Percentiles rank a stretch among this genome's conserved stretches.
Evolutionary conservation across 1,140 invertebrate species (phyloP).

Genomic region (Metaphire vulgaris): DNA sequence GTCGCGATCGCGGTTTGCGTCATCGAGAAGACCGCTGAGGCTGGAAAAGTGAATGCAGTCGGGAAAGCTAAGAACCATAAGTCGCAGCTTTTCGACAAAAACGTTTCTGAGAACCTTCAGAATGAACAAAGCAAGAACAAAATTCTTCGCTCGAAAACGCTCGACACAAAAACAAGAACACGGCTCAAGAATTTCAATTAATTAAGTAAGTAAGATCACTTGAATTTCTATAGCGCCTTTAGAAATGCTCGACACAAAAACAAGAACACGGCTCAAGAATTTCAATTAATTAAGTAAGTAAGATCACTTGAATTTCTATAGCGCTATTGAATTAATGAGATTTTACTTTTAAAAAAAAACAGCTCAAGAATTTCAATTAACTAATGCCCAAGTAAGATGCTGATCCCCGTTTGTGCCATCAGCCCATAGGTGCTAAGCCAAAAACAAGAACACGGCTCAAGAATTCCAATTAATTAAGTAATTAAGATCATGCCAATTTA

Average conservation of each 20-base stretch:
- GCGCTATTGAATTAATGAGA: too few relatives aligned
- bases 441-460: neutral
- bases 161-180: neutral
- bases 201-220: too few relatives aligned
- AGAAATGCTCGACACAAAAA: neutral
- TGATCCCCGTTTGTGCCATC: too few relatives aligned
- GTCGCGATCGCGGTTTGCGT: slow-evolving; percentile 74
- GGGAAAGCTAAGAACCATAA: slow-evolving; percentile 61
- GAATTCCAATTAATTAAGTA: neutral
- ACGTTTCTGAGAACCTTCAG: slow-evolving; percentile 63
- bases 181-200: neutral
- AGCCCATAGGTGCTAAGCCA: neutral
- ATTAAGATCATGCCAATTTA: too few relatives aligned
- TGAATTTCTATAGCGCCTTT: too few relatives aligned
- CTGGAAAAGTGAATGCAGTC: slow-evolving; percentile 60
- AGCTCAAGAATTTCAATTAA: too few relatives aligned
- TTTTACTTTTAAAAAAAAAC: too few relatives aligned
- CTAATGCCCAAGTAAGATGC: too few relatives aligned
- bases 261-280: neutral
- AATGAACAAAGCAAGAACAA: too few relatives aligned
- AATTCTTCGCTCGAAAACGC: too few relatives aligned
- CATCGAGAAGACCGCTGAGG: slow-evolving; percentile 63
- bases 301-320: too few relatives aligned
- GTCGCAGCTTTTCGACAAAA: slow-evolving; percentile 67
- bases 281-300: slow-evolving; percentile 3